Percentiles rank a stretch among this genome's conserved stretches.
These are phyloP conservation scores for Kryptopterus vitreolus DNA, from an alignment of 2,797 vertebrate species.

Conservation along the genomic window DNA sequence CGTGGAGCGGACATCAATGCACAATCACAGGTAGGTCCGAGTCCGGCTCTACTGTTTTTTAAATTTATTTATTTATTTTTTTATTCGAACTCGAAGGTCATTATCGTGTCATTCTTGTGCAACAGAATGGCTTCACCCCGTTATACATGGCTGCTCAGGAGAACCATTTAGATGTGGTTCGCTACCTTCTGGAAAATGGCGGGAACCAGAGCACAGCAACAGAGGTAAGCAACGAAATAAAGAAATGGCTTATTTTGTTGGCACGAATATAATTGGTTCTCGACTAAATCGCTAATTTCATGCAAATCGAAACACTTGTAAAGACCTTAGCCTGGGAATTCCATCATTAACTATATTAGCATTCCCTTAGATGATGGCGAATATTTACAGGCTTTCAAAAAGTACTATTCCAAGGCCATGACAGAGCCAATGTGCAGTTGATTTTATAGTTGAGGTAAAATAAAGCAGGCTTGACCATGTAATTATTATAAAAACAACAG, in stretches of 20 bases:
- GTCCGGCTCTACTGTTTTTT: too few species aligned
- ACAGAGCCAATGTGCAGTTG: background rate
- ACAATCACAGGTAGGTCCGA: constrained; percentile 87
- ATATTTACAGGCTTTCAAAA: background rate
- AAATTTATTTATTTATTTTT: background rate
- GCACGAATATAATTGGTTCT: background rate
- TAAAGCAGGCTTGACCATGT: too few species aligned
- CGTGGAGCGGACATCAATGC: constrained; percentile 93
- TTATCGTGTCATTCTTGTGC: constrained; percentile 5
- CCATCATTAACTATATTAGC: too few species aligned
- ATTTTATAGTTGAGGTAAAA: background rate
- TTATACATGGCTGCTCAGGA: constrained; percentile 98
- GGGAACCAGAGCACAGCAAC: constrained; percentile 98
- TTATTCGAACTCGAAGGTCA: background rate
- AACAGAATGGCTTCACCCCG: constrained; percentile 98
- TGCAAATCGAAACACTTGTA: background rate
- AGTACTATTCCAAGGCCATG: too few species aligned
- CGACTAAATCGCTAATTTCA: too few species aligned
- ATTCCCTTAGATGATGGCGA: background rate
- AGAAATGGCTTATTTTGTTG: background rate
- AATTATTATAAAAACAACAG: background rate
- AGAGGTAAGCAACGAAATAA: constrained; percentile 75
- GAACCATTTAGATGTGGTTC: constrained; percentile 96
- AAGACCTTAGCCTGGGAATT: background rate
- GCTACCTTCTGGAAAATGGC: constrained; percentile 93